Base-by-base conservation (phyloP, 2,888 invertebrate species). In the Diarsia brunnea region DNA sequence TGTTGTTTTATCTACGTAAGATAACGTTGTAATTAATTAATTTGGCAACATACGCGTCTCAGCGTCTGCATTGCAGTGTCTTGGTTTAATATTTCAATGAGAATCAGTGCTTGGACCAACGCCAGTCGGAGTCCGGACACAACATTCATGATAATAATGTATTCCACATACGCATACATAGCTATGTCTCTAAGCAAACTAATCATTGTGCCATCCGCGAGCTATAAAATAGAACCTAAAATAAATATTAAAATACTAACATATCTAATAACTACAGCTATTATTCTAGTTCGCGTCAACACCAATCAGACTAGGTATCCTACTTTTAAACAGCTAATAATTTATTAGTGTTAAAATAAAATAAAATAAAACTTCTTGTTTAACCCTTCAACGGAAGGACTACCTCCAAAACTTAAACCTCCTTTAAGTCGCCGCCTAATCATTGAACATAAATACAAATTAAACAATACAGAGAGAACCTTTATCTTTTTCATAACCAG, bases 71-170 rank as follows among this genome's bases (percentile, higher is more conserved):
- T 81, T 94, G 94, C 94, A 93, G 92, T 93, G 94, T 95, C 95
- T 96, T 95, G 95, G 95, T 93, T 95, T 95, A 95, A 96, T 96
- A 96, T 95, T 96, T 96, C 96, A 96, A 96, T 96, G 94, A 94
- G 92, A 91, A 95, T 94, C 92, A 93, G 91, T 91, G 89, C 90
- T 95, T 96, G 96, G 96, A 95, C 86, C 92, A 67, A 60, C 85
- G 96, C 96, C 96, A 96, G 94, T 93, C 82, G 78, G 82, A 90
- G 88, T 87, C 69, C 80, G 78, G 83, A 78, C 84, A 84, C 85
- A 85, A 84, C 84, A 89, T 86, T 88, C 88, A 86, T 86, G 84
- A 85, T 88, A 88, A 83, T 89, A 90, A 90, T 86, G 77, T 84
- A 84, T 84, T 80, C 72, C 49, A 79, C 82, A 80, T 79, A 78